phyloP scores from a whole-genome alignment of 2,113 vertebrate genomes.

The Labeo catla region DNA sequence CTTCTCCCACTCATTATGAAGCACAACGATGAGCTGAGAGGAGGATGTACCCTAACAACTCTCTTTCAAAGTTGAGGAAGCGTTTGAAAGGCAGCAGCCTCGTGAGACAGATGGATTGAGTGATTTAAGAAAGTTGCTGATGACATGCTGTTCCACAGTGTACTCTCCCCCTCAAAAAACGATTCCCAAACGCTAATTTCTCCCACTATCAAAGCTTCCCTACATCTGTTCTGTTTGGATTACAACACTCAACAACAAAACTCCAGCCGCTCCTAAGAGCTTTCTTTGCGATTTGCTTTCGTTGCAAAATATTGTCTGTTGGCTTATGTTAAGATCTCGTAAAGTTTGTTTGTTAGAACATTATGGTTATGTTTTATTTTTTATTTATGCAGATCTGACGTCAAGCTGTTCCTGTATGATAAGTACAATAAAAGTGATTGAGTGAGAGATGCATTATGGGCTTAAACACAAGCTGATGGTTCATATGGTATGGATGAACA shows the following conservation, averaged over 20 bases:
- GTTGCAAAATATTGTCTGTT: not conserved
- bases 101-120: slow-evolving; percentile 69
- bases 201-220: slow-evolving; percentile 44
- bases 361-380: not conserved
- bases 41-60: slow-evolving; percentile 3
- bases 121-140: slow-evolving; percentile 68
- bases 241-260: slow-evolving; percentile 34
- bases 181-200: slow-evolving; percentile 44
- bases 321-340: slow-evolving; percentile 6
- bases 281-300: slow-evolving; percentile 9
- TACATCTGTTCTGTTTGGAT: slow-evolving; percentile 45
- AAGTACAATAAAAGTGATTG: not conserved
- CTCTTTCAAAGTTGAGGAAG: slow-evolving; percentile 2
- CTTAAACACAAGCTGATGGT: slow-evolving; percentile 23
- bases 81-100: slow-evolving; percentile 18
- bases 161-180: slow-evolving; percentile 64
- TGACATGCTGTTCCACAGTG: slow-evolving; percentile 61
- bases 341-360: not conserved
- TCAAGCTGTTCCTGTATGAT: slow-evolving; percentile 2
- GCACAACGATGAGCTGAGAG: not conserved
- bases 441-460: not conserved
- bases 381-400: not conserved
- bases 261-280: slow-evolving; percentile 5
- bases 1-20: slow-evolving; percentile 9
- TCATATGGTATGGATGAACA: slow-evolving; percentile 1